Percentiles rank a stretch among this genome's conserved stretches.
These are phyloP conservation scores for Myanophis thanlyinensis DNA, from an alignment of 2,113 vertebrate genomes.

Conservation along the genomic window DNA sequence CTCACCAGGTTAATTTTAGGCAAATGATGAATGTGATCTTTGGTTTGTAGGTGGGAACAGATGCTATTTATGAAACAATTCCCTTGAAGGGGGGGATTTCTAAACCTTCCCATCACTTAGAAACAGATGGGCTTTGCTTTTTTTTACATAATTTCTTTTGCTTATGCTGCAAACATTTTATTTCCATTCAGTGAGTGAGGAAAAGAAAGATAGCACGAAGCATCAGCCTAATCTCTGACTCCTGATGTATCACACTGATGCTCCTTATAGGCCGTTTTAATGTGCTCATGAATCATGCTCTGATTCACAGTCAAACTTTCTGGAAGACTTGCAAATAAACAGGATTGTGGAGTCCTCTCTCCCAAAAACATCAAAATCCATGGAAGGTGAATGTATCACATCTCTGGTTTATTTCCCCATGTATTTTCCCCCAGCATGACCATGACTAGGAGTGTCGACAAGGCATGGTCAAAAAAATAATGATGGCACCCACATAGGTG, in stretches of 20 bases:
- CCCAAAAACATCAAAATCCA: neutral
- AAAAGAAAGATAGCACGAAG: neutral
- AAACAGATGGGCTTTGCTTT: neutral
- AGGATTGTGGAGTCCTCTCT: neutral
- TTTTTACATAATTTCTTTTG: neutral
- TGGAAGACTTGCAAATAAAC: neutral
- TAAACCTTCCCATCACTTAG: neutral
- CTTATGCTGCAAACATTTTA: neutral
- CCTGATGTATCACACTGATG: neutral
- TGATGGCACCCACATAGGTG: too few relatives aligned
- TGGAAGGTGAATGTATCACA: neutral
- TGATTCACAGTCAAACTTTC: neutral
- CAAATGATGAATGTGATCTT: neutral
- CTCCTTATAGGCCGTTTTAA: neutral
- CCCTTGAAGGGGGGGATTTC: neutral
- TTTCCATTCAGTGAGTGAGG: neutral
- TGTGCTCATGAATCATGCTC: neutral
- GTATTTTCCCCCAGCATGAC: neutral
- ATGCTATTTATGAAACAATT: slow-evolving; percentile 16
- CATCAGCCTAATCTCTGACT: neutral
- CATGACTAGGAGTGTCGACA: neutral
- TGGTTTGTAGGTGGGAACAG: slow-evolving; percentile 9
- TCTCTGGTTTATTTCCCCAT: neutral
- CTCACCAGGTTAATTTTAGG: neutral
- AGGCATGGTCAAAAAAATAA: neutral